Evolutionary conservation across 2,888 invertebrate genomes (phyloP), one percentile per base, ranked within the genome.

Genomic region (Galerucella pusilla): DNA sequence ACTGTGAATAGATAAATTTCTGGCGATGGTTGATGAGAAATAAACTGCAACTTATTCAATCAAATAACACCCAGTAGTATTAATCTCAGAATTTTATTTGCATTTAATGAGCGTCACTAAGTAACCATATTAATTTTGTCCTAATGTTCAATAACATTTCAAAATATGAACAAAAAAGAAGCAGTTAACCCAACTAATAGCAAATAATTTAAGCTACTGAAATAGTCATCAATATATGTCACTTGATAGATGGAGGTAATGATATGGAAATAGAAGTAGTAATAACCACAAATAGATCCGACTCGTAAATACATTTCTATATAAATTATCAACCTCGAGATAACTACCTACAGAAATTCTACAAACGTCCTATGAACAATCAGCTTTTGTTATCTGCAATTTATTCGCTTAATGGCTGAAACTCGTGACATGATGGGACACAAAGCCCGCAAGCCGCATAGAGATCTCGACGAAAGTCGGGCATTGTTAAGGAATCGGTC

Each of bases 401-500:
- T 80, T 77, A 79, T 80, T 70, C 75, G 71, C 75, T 76, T 79
- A 78, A 80, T 78, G 76, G 78, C 78, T 74, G 66, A 68, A 75
- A 68, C 71, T 76, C 78, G 78, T 76, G 79, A 79, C 79, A 79
- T 52, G 66, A 69, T 75, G 59, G 71, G 72, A 49, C 78, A 78
- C 78, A 79, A 80, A 78, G 77, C 75, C 79, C 65, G 63, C 64
- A 73, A 76, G 68, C 73, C 75, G 71, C 67, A 74, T 63, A 60
- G 74, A 74, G 71, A 75, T 73, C 73, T 74, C 77, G 70, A 77
- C 79, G 77, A 79, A 80, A 81, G 79, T 80, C 80, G 16, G 78
- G 78, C 79, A 79, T 81, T 80, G 80, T 81, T 79, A 68, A 75
- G 35, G 75, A 79, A 78, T 75, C 77, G 78, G 76, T 78, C 76